Percentiles rank a stretch among this genome's conserved stretches.
These are phyloP conservation scores for Sorex maritimensis DNA, from an alignment of 2,797 vertebrate genomes.

Conservation along the genomic window DNA sequence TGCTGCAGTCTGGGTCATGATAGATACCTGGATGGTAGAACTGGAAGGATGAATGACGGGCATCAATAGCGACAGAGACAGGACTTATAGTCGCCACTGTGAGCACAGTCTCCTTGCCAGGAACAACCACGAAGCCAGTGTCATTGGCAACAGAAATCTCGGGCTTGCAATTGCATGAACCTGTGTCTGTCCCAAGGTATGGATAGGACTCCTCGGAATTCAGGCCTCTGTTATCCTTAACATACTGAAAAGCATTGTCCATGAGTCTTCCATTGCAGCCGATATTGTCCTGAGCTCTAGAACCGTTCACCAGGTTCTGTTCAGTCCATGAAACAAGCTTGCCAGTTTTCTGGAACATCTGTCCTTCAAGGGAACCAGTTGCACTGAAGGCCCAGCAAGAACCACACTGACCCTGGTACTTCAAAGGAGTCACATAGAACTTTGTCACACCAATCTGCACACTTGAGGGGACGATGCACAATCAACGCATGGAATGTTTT, in stretches of 20 bases:
- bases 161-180: constrained; percentile 93
- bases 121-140: constrained; percentile 94
- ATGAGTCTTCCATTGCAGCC: constrained; percentile 95
- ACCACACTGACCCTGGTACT: constrained; percentile 96
- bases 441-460: constrained; percentile 95
- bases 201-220: constrained; percentile 96
- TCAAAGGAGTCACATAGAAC: constrained; percentile 96
- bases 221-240: constrained; percentile 94
- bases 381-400: constrained; percentile 99
- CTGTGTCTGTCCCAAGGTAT: constrained; percentile 92
- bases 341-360: constrained; percentile 94
- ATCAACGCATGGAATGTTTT: constrained; percentile 86
- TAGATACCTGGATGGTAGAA: constrained; percentile 97
- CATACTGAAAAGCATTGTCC: constrained; percentile 96
- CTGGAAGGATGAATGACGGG: constrained; percentile 93
- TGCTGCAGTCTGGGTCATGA: constrained; percentile 96
- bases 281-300: constrained; percentile 93
- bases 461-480: constrained; percentile 90
- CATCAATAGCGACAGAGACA: constrained; percentile 95
- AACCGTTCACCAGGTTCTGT: constrained; percentile 97
- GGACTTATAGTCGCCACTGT: constrained; percentile 95
- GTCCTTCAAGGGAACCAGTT: constrained; percentile 96
- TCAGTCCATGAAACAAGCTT: constrained; percentile 95
- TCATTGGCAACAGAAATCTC: constrained; percentile 93
- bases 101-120: constrained; percentile 92